phyloP scores from a whole-genome alignment of 2,797 vertebrate genomes.

The Petrocephalus schoutedeni region DNA sequence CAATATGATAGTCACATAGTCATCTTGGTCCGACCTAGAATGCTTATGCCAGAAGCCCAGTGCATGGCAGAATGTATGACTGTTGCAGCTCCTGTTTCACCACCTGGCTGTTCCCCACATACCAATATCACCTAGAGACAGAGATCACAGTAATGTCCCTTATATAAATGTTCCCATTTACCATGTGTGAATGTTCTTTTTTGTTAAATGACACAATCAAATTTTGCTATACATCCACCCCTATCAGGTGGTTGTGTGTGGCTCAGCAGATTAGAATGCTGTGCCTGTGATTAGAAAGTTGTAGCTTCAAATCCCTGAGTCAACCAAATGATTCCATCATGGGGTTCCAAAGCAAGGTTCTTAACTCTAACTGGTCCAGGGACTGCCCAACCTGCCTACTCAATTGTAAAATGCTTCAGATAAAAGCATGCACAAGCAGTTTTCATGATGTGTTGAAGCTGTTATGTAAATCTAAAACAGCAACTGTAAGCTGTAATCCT shows the following conservation, averaged over 20 bases:
- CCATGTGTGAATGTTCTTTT: not conserved
- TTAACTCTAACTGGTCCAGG: not conserved
- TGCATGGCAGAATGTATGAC: constrained; percentile 84
- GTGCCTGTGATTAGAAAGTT: not conserved
- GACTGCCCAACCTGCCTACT: not conserved
- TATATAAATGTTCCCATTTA: not conserved
- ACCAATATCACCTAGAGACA: constrained; percentile 80
- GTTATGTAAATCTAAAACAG: not conserved
- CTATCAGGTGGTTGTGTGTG: not conserved
- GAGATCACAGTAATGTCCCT: not conserved
- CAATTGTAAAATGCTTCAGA: not conserved
- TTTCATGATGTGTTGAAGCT: not conserved
- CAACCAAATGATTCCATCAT: not conserved
- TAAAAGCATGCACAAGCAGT: not conserved
- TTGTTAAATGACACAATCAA: not conserved
- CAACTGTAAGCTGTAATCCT: not conserved
- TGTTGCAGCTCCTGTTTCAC: constrained; percentile 74
- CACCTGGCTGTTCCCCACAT: constrained; percentile 65
- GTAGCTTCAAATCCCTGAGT: not conserved
- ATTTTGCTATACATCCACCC: not conserved
- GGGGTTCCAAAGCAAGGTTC: not conserved
- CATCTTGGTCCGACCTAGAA: constrained; percentile 77
- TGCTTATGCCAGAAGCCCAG: constrained; percentile 92
- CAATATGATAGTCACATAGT: constrained; percentile 79
- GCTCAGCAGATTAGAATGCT: not conserved